Conservation (phyloP, 2,888 invertebrate genomes). For the Agapostemon virescens region DNA sequence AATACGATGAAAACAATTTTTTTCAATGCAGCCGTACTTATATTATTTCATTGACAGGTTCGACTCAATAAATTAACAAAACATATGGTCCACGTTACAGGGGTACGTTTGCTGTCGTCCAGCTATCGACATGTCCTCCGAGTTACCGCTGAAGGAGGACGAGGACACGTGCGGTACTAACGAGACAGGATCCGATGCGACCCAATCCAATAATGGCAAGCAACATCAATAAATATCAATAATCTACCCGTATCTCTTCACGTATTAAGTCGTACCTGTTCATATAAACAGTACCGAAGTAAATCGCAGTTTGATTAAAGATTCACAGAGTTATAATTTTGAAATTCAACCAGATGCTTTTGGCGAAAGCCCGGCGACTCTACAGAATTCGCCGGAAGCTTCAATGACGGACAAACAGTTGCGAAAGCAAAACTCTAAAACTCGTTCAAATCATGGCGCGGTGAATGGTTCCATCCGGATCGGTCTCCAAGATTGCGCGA, state of each 20-base stretch:
- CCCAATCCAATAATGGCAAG: slow-evolving; percentile 55
- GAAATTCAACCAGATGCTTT: slow-evolving; percentile 46
- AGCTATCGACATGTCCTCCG: slow-evolving; percentile 74
- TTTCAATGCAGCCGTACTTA: not conserved
- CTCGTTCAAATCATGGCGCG: slow-evolving; percentile 42
- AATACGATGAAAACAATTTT: not conserved
- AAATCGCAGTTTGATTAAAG: not conserved
- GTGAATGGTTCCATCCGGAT: slow-evolving; percentile 58
- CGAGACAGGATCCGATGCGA: slow-evolving; percentile 71
- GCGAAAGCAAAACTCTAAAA: slow-evolving; percentile 32
- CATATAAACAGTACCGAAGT: not conserved
- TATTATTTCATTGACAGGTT: not conserved
- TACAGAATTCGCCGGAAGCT: slow-evolving; percentile 48
- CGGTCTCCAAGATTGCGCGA: slow-evolving; percentile 46
- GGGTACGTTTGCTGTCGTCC: slow-evolving; percentile 77
- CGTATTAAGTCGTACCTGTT: not conserved
- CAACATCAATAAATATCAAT: slow-evolving; percentile 16
- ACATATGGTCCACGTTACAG: slow-evolving; percentile 55
- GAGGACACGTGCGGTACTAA: slow-evolving; percentile 75
- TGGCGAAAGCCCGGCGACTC: slow-evolving; percentile 48
- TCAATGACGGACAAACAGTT: slow-evolving; percentile 19
- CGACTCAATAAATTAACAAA: too few relatives aligned
- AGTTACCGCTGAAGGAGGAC: slow-evolving; percentile 83
- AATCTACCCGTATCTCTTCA: not conserved
- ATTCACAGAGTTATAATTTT: not conserved